phyloP scores from a whole-genome alignment of 2,113 vertebrate genomes.

The Genyomyrus donnyi region DNA sequence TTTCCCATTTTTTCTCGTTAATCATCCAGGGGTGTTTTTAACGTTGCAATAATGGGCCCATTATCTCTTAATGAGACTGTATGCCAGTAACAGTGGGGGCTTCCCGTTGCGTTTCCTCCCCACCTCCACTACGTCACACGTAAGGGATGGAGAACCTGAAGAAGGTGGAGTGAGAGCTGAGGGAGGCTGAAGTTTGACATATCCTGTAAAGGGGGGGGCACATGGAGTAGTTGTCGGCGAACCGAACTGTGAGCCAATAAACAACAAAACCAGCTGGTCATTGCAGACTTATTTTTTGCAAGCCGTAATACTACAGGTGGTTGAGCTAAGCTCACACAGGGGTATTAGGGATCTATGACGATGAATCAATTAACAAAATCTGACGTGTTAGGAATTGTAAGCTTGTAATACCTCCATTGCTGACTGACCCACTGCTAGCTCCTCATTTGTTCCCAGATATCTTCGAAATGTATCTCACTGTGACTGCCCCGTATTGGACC shows the following conservation, averaged over 20 bases:
- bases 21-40: not conserved
- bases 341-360: not conserved
- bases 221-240: not conserved
- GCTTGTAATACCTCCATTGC: not conserved
- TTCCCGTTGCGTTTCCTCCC: not conserved
- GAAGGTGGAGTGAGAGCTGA: not conserved
- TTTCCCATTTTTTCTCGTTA: not conserved
- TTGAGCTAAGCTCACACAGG: not conserved
- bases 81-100: not conserved
- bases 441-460: not conserved
- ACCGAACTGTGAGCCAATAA: not conserved
- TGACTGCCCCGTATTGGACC: not conserved
- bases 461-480: not conserved
- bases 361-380: not conserved
- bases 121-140: not conserved
- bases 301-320: not conserved
- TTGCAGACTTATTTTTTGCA: not conserved
- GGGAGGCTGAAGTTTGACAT: not conserved
- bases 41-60: not conserved
- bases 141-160: not conserved
- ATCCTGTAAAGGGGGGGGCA: not conserved
- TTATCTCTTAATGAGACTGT: constrained; percentile 5
- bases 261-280: not conserved
- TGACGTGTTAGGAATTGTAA: not conserved
- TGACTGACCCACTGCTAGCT: not conserved